A percentile compares a stretch with the other conserved stretches of the same genome.
Evolutionary conservation across 2,888 invertebrate genomes (phyloP).

Genomic region (Gryllus longicercus): DNA sequence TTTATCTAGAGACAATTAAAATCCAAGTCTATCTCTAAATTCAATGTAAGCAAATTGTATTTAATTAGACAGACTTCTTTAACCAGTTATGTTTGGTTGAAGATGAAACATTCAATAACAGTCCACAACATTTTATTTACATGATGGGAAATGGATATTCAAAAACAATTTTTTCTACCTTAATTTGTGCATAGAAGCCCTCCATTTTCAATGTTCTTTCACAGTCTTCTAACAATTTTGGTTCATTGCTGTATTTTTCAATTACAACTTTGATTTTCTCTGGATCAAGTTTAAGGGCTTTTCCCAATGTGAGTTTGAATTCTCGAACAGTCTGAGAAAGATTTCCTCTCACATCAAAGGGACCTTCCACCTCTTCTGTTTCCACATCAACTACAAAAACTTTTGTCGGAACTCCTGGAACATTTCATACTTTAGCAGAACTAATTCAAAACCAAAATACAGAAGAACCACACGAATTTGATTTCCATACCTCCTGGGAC

Average conservation of each 20-base stretch:
- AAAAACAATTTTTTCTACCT: slow-evolving; percentile 38
- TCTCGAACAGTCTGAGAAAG: slow-evolving; percentile 55
- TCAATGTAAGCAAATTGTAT: too few relatives aligned
- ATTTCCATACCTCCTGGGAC: slow-evolving; percentile 55
- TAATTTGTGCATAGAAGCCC: slow-evolving; percentile 45
- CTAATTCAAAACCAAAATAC: slow-evolving; percentile 39
- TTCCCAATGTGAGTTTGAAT: slow-evolving; percentile 56
- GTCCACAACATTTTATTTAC: too few relatives aligned
- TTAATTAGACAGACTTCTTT: too few relatives aligned
- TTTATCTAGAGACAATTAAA: too few relatives aligned
- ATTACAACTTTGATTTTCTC: slow-evolving; percentile 50
- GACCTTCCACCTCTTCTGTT: slow-evolving; percentile 59
- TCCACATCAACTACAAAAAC: slow-evolving; percentile 61
- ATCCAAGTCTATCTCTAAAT: too few relatives aligned
- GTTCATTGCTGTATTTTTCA: slow-evolving; percentile 48
- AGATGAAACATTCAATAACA: too few relatives aligned
- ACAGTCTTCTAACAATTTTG: slow-evolving; percentile 47
- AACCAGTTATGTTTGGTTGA: too few relatives aligned
- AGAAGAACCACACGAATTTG: neutral
- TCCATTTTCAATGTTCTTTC: slow-evolving; percentile 47
- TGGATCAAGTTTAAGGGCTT: slow-evolving; percentile 49
- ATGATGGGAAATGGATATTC: too few relatives aligned
- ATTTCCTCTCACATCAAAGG: slow-evolving; percentile 58
- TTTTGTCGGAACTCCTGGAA: slow-evolving; percentile 54
- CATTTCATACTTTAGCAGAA: slow-evolving; percentile 20